Evolutionary conservation across 2,888 invertebrate species (phyloP), one percentile per base, ranked within the genome.

Genomic region (Notodonta ziczac): DNA sequence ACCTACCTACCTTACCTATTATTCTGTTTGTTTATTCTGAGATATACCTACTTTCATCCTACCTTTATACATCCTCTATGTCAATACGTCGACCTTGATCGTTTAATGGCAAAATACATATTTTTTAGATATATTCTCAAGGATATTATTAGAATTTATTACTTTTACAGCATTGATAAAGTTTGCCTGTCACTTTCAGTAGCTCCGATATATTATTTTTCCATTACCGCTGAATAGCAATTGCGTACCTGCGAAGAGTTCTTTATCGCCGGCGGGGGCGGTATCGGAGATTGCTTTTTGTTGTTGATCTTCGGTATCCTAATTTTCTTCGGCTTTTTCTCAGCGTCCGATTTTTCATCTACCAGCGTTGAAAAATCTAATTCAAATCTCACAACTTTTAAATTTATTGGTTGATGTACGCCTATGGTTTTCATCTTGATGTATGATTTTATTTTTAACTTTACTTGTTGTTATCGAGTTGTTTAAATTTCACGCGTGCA

Each of bases 331-430:
- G 61, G 58, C 74, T 84, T 87, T 70, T 80, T 85, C 69, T 73
- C 72, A 39, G 68, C 62, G 53, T 67, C 77, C 24, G 82, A 76
- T 13, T 78, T 81, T 64, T 83, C 79, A 39, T 74, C 60, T 60
- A 74, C 70, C 2, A 90, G 73, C 4, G 81, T 73, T 39, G 86
- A 81, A 58, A 93, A 91, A 69, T 93, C 90, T 58, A 93, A 69
- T 75, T 93, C 91, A 62, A 88, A 91, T 63, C 84, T 85, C 52
- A 93, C 88, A 4, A 93, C 91, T 84, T 86, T 92, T 58, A 93
- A 83, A 80, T 93, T 93, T 65, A 93, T 90, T 2, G 91, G 87
- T 67, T 89, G 84, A 40, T 84, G 80, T 55, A 85, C 82, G 73
- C 82, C 85, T 67, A 91, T 88, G 48, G 92, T 91, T 81, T 90